phyloP scores from a whole-genome alignment of 2,888 invertebrate genomes.

The Rotaria macrura region DNA sequence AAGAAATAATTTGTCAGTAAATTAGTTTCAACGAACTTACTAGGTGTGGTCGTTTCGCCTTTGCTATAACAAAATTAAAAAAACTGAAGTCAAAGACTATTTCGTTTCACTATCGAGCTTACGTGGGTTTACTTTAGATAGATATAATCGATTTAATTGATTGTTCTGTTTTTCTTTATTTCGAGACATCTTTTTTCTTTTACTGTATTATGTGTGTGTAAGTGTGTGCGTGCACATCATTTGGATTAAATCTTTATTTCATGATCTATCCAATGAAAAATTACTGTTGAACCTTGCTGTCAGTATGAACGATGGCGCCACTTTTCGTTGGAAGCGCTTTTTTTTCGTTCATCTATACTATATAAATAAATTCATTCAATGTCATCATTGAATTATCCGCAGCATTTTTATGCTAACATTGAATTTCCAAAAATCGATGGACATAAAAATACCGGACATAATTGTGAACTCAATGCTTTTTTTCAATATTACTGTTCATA shows the following conservation, averaged over 20 bases:
- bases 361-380: not conserved
- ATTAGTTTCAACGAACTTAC: not conserved
- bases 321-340: not conserved
- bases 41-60: not conserved
- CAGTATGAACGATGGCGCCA: not conserved
- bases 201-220: no score
- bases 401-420: not conserved
- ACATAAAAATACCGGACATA: not conserved
- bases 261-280: not conserved
- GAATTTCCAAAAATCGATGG: not conserved
- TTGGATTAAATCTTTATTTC: not conserved
- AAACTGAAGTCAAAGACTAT: no score
- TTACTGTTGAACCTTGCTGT: not conserved
- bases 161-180: slow-evolving; percentile 10
- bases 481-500: not conserved
- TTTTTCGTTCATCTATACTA: no score
- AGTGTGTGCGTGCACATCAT: no score
- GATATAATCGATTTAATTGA: slow-evolving; percentile 17
- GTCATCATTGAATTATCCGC: not conserved
- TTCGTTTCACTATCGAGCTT: no score
- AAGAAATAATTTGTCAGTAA: not conserved
- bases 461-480: not conserved
- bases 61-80: not conserved
- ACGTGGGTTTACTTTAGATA: not conserved
- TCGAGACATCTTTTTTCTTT: not conserved